Conservation (phyloP, 2,113 vertebrate genomes). For the Corynorhinus townsendii region DNA sequence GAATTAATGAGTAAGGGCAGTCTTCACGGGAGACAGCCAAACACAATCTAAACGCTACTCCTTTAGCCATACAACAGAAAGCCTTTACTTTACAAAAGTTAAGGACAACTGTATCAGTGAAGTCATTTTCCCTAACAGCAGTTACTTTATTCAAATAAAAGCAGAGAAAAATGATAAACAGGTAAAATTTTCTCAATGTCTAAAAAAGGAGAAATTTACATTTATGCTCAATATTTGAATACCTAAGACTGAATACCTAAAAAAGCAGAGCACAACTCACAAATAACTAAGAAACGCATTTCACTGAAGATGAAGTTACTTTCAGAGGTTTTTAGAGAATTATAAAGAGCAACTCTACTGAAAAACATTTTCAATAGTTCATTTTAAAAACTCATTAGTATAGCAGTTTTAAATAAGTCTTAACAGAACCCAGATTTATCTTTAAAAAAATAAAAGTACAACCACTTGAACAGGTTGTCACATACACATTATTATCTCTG, state of each 20-base stretch:
- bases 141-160: constrained; percentile 28
- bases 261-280: constrained; percentile 16
- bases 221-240: not conserved
- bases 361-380: not conserved
- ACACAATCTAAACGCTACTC: not conserved
- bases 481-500: constrained; percentile 14
- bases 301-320: constrained; percentile 5
- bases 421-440: not conserved
- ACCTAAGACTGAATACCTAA: not conserved
- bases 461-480: constrained; percentile 18
- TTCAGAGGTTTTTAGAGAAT: constrained; percentile 16
- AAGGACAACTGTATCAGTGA: not conserved
- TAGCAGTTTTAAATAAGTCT: constrained; percentile 25
- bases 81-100: not conserved
- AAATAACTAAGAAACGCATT: constrained; percentile 16
- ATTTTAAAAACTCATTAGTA: not conserved
- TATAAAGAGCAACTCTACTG: not conserved
- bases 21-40: not conserved
- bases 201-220: constrained; percentile 24
- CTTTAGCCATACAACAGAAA: not conserved
- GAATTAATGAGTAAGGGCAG: not conserved
- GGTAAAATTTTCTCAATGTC: not conserved
- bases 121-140: not conserved
- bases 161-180: not conserved
- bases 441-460: not conserved